Evolutionary conservation across 1,140 invertebrate genomes (phyloP), one percentile per base, ranked within the genome.

Genomic region (Cydia fagiglandana): DNA sequence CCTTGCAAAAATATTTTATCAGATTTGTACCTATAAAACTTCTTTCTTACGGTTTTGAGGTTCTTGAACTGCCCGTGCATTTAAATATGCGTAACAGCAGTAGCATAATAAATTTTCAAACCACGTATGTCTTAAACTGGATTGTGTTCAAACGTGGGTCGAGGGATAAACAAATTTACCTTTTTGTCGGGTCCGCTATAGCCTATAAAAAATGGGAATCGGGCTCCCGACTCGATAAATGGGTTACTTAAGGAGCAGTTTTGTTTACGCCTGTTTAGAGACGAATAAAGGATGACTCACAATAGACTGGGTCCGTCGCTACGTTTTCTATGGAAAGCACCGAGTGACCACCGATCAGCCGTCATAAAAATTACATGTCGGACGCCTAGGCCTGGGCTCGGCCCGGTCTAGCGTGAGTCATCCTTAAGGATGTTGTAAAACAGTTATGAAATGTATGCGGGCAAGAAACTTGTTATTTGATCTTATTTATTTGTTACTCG

Each of bases 81-180:
- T 47, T 47, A 38, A 38, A 38, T 38, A 15, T 15, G 12, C 45
- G 45, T 47, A 47, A 15, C 56, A 24, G 56, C 56, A 24, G 56
- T 24, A 24, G 30, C 6, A 66, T 34, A 70, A 70, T 70, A 6
- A 10, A 17, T n/a, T 45, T 41, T 41, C 66, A 15, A 38, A 38
- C 34, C 66, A 66, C 64, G 66, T 41, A 38, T 70, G 30, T 20
- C 34, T 41, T 2, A 70, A 70, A 70, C 66, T 70, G 45, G 66
- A 70, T 38, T 38, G 66, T 70, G 38, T 70, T 41, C n/a, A 41
- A 38, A 38, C 66, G 66, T 70, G 66, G 30, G 66, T 70, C 2
- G 66, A 70, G 66, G n/a, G 66, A 70, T 70, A 70, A 70, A 38
- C 66, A 70, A 70, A 70, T 70, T 70, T 45, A 38, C 66, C 66